Base-by-base conservation (phyloP, 2,113 vertebrate species). In the Ardeotis arabs region DNA sequence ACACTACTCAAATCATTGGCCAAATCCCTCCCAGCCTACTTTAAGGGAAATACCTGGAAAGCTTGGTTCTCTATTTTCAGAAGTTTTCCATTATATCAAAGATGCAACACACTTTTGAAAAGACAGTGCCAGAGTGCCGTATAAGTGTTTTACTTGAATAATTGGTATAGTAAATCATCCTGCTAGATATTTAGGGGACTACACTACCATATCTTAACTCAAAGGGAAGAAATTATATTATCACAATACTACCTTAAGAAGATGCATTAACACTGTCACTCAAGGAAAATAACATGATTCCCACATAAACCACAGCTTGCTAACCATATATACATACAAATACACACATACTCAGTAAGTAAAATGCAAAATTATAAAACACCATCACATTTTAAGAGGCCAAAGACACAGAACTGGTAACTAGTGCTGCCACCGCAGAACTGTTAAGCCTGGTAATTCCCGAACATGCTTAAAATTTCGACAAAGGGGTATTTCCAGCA, bases 331-430 rank as follows among this genome's bases (percentile, higher is more conserved):
- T 4, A 56, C 5, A 44, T 3, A 12, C 15, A 21, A 2, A 47
- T 3, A 15, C 0, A 7, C 5, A 21, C 3, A 17, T 4, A 31
- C 4, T 45, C 27, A 47, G 50, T 0, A 4, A 53, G 14, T 29
- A 74, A 66, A 41, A 80, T 2, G 1, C 31, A 31, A 53, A 69
- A 63, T 10, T 45, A 47, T 62, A 55, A 29, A 31, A 9, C 53
- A 53, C 20, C 3, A 13, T 7, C 31, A 1, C n/a, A 23, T 50
- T 70, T 77, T 41, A 80, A 59, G 33, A 67, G 28, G 25, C 8
- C 50, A 47, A 45, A 79, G 10, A 21, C 47, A 50, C 0, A 59
- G 44, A 49, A 25, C 9, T 6, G 44, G 12, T 6, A 45, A 62
- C 14, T 15, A 52, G 59, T 3, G 20, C 60, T 20, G 52, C 28